Base-by-base conservation (phyloP, 1,140 invertebrate species). In the Panulirus ornatus region DNA sequence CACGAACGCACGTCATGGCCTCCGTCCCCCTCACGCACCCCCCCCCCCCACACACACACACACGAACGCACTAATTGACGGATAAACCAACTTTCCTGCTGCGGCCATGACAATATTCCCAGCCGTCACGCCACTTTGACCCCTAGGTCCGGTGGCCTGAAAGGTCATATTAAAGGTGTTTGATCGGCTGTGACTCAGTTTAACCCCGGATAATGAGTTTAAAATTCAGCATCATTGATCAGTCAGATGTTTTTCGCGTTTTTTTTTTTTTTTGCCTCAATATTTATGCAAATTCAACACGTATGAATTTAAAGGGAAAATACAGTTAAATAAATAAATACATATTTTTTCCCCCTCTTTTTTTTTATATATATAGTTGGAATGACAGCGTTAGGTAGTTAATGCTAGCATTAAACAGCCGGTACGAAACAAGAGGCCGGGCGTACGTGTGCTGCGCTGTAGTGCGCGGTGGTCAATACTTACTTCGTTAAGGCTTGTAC, bases 41-140 rank as follows among this genome's bases (percentile, higher is more conserved):
- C 11, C 44, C 40, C 36, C 30, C 38, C 36, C 27, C 75, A n/a
- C 75, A 1, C 11, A 42, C 38, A 44, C 70, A 30, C 76, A 44
- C 76, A 16, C 76, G 34, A 44, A 16, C 76, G n/a, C 76, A 79
- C 76, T 79, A 79, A 79, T 79, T 79, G 76, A 47, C 42, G 76
- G 44, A 79, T 79, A 79, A 79, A 79, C 42, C 76, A 79, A 79
- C 76, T 79, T 79, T 79, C 42, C 14, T 22, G 14, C 22, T 27
- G 44, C 44, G 44, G 36, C 44, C 42, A 11, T 42, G 76, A 44
- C 76, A 79, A 79, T 79, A 79, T 51, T 42, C 51, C 51, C 44
- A n/a, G 3, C 44, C 38, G n/a, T 22, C 44, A 27, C 14, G n/a
- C 44, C n/a, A 30, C 34, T 79, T 51, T 79, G n/a, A 27, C 51